Base-by-base conservation (phyloP, 92 coral and sea anemone species). In the Actinernus sp. region DNA sequence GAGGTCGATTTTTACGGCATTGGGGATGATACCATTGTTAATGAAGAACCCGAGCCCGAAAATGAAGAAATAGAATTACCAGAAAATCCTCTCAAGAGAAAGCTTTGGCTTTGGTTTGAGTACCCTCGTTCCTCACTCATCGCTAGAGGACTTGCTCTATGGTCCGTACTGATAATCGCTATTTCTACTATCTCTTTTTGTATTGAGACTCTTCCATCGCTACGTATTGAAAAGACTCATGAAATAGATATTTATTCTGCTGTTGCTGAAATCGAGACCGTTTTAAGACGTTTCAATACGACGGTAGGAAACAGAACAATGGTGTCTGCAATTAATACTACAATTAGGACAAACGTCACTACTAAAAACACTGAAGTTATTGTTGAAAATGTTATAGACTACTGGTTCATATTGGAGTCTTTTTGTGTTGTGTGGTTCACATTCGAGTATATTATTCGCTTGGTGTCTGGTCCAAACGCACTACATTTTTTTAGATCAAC, bases 1-100 rank as follows among this genome's bases (percentile, higher is more conserved):
- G 98, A 94, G 26, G 57, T 94, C 8, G 76, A 81, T 24, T 94
- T 94, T 57, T 94, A 61, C 65, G 98, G 87, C 7, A 55, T 90
- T 33, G 62, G 52, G 12, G 74, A 73, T 23, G 28, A 53, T 16
- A 45, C 43, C 32, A 23, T 51, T 16, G 16, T 54, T 5, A 20
- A 55, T 3, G 68, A 49, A 0, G 51, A 57, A 14, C 54, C 55
- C 10, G 78, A 68, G 4, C 56, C 48, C 3, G 49, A 43, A 12
- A 17, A 45, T 8, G 88, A 82, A 2, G 21, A 20, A 0, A 14
- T 27, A 4, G 29, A 59, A 3, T 30, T 85, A 30, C 93, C 87
- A 5, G 82, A 39, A 2, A 62, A 50, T 43, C 84, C 68, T 1
- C 55, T 73, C 41, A 91, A 78, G 47, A 77, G 82, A 37, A 75